phyloP scores from a whole-genome alignment of 2,113 vertebrate species.

The Telmatochromis sp. region DNA sequence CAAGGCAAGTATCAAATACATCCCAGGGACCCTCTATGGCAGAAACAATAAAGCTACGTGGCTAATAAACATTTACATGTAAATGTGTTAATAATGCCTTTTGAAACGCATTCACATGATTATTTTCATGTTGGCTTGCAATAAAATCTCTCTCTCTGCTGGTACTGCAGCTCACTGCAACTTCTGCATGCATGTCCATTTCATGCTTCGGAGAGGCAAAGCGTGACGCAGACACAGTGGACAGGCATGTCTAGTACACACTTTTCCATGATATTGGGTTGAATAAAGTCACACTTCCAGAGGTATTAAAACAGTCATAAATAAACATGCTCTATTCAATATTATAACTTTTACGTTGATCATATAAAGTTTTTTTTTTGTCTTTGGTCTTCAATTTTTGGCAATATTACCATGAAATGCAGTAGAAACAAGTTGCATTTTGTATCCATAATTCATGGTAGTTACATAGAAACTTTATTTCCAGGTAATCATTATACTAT shows the following conservation, averaged over 20 bases:
- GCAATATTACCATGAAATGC: not conserved
- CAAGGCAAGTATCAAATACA: not conserved
- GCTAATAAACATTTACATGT: not conserved
- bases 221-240: rapidly evolving
- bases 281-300: not conserved
- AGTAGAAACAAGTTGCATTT: not conserved
- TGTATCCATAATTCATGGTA: not conserved
- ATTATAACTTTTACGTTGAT: rapidly evolving
- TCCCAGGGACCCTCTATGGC: not conserved
- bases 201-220: rapidly evolving
- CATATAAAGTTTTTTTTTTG: not conserved
- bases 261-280: not conserved
- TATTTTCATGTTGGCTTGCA: not conserved
- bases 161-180: not conserved
- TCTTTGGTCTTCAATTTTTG: not conserved
- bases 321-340: not conserved
- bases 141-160: not conserved
- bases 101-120: not conserved
- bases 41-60: not conserved
- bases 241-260: not conserved
- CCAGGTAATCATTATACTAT: not conserved
- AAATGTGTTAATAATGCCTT: not conserved
- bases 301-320: not conserved
- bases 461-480: not conserved
- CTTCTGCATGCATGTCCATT: not conserved